Evolutionary conservation across 2,113 vertebrate genomes (phyloP).

Genomic region (Vireo altiloquus): DNA sequence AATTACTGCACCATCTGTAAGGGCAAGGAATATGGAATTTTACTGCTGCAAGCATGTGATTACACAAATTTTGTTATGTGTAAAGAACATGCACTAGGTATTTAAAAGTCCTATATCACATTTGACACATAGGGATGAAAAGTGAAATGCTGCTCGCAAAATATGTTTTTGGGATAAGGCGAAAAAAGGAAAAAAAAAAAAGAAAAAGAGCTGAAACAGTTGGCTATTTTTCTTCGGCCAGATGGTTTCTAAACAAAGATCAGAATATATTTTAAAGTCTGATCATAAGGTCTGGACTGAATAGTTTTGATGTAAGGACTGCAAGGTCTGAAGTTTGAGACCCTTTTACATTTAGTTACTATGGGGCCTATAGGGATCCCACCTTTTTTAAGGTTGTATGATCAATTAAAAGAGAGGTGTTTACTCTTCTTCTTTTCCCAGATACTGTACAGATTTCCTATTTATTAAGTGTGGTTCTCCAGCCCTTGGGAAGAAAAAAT

Average conservation of each 20-base stretch:
- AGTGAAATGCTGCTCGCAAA: conserved; percentile 19
- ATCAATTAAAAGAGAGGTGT: neutral
- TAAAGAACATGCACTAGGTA: conserved; percentile 24
- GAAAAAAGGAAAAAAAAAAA: neutral
- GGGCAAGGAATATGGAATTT: neutral
- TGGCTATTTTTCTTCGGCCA: conserved; percentile 53
- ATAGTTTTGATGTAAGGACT: neutral
- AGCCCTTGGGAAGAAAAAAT: neutral
- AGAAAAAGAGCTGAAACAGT: conserved; percentile 7
- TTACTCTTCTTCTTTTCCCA: neutral
- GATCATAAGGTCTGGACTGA: neutral
- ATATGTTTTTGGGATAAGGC: neutral
- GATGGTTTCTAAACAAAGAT: conserved; percentile 57
- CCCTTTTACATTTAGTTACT: neutral
- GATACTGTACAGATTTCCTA: neutral
- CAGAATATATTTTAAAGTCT: conserved; percentile 23
- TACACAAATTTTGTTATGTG: conserved; percentile 50
- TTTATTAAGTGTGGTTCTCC: neutral
- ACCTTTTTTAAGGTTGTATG: neutral
- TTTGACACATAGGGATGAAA: conserved; percentile 46
- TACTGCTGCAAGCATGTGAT: conserved; percentile 1
- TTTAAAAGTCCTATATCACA: conserved; percentile 47
- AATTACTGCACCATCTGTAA: conserved; percentile 70
- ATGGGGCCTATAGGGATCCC: neutral
- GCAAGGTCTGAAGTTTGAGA: neutral